Evolutionary conservation across 2,797 vertebrate genomes (phyloP).

Genomic region (Pipistrellus kuhlii): DNA sequence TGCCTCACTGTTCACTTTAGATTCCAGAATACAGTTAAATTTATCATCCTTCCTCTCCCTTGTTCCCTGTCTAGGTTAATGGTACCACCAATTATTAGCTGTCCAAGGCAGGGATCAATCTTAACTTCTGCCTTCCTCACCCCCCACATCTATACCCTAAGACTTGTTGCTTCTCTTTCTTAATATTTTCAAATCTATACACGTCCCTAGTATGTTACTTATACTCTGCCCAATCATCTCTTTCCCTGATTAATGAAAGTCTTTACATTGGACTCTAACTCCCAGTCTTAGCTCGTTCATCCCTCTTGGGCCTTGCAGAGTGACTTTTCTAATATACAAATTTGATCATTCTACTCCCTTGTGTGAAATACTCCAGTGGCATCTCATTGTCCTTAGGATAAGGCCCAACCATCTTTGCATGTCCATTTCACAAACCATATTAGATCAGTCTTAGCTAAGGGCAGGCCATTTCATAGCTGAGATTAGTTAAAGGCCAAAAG

Average conservation of each 20-base stretch:
- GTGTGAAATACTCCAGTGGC: background rate
- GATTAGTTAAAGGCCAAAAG: background rate
- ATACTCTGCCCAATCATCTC: background rate
- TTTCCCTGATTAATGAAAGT: background rate
- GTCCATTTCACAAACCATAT: background rate
- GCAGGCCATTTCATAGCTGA: background rate
- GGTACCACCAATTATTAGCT: background rate
- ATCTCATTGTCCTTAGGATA: background rate
- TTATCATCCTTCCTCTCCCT: background rate
- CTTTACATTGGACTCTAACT: background rate
- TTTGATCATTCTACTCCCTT: background rate
- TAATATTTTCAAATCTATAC: background rate
- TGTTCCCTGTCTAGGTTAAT: background rate
- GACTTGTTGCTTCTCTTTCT: background rate
- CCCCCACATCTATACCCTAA: background rate
- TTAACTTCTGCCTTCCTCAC: background rate
- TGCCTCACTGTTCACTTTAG: background rate
- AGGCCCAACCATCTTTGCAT: background rate
- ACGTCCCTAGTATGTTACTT: background rate
- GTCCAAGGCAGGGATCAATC: background rate
- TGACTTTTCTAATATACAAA: conserved; percentile 11
- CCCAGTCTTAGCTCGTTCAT: background rate
- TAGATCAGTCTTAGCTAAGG: background rate
- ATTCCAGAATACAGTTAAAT: background rate
- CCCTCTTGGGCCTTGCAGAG: background rate